A percentile compares a stretch with the other conserved stretches of the same genome.
These are phyloP conservation scores for Escarpia spicata DNA, from an alignment of 2,888 invertebrate species.

Conservation along the genomic window DNA sequence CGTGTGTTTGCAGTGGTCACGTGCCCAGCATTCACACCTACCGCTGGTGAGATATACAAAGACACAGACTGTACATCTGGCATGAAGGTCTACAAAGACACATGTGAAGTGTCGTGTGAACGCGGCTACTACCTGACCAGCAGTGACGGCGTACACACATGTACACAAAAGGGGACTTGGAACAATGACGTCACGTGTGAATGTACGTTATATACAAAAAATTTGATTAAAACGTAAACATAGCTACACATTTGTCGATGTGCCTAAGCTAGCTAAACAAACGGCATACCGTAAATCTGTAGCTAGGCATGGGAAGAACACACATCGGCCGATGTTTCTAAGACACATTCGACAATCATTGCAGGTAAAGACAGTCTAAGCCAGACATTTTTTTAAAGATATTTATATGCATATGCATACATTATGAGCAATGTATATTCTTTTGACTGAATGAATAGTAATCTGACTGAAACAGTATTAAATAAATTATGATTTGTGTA, in stretches of 20 bases:
- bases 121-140: not conserved
- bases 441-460: too few species aligned
- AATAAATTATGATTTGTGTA: too few species aligned
- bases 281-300: not conserved
- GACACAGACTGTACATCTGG: too few species aligned
- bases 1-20: too few species aligned
- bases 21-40: too few species aligned
- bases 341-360: not conserved
- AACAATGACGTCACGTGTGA: not conserved
- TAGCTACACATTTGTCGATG: too few species aligned
- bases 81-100: not conserved
- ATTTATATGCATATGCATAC: too few species aligned
- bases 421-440: too few species aligned
- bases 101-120: slow-evolving; percentile 5
- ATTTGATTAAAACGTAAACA: too few species aligned
- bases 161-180: not conserved
- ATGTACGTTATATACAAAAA: not conserved
- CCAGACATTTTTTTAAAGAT: not conserved
- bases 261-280: not conserved
- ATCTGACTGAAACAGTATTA: too few species aligned
- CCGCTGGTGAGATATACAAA: too few species aligned
- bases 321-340: not conserved
- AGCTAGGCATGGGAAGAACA: not conserved
- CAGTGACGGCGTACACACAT: not conserved
- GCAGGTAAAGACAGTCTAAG: not conserved